These are phyloP conservation scores for Pedionomus torquatus DNA, from an alignment of 2,113 vertebrate species.

Conservation along the genomic window DNA sequence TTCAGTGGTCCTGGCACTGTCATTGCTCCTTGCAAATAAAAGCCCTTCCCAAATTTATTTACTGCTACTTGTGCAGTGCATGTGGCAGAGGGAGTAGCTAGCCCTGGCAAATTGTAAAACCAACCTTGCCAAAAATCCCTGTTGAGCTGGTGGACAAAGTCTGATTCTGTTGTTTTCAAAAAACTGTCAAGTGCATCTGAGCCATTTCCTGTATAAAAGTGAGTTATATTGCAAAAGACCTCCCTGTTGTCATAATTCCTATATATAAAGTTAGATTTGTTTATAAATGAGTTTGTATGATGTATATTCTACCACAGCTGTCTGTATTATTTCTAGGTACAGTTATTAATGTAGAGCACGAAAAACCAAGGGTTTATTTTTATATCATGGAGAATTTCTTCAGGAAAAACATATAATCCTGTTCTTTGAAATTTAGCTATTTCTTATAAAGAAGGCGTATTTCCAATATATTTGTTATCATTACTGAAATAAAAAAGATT, in stretches of 20 bases:
- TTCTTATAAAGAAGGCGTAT: neutral
- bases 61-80: neutral
- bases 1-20: slow-evolving; percentile 38
- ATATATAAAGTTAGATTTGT: slow-evolving; percentile 14
- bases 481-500: slow-evolving; percentile 4
- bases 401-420: neutral
- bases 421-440: neutral
- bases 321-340: slow-evolving; percentile 16
- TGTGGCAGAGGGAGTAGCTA: slow-evolving; percentile 10
- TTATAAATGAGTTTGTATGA: neutral
- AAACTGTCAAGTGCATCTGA: slow-evolving; percentile 5
- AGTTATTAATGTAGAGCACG: neutral
- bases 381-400: neutral
- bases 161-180: slow-evolving; percentile 39
- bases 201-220: slow-evolving; percentile 27
- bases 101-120: neutral
- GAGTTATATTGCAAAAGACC: slow-evolving; percentile 1
- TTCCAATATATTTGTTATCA: neutral
- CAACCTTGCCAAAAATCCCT: slow-evolving; percentile 26
- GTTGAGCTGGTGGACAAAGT: slow-evolving; percentile 18
- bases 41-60: neutral
- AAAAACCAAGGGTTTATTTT: slow-evolving; percentile 1
- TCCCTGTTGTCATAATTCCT: slow-evolving; percentile 9
- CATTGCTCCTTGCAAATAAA: neutral
- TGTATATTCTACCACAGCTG: neutral